These are phyloP conservation scores for Eupithecia vulgata DNA, from an alignment of 2,888 invertebrate genomes.

Conservation along the genomic window DNA sequence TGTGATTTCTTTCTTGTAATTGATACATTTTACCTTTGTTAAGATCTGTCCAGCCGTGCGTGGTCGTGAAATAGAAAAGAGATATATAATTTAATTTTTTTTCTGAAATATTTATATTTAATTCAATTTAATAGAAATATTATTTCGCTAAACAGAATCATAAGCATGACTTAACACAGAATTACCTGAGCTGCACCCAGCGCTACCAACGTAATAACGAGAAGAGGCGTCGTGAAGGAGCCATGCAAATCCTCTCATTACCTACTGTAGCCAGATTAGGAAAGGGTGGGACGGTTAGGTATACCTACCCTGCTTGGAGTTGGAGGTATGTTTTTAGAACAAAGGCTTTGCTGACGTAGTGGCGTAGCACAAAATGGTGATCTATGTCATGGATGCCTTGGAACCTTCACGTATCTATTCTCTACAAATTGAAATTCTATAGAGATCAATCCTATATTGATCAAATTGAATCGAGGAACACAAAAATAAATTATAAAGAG, in stretches of 20 bases:
- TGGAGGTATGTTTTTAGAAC: neutral
- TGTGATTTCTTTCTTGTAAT: no score
- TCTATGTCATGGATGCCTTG: neutral
- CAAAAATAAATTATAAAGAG: no score
- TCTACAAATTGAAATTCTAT: no score
- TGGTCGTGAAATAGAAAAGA: neutral
- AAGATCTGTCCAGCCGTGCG: no score
- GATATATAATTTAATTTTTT: neutral
- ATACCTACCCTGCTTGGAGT: neutral
- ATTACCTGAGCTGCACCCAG: conserved; percentile 12
- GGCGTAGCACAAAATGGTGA: neutral
- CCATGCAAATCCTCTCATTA: conserved; percentile 33
- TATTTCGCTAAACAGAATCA: conserved; percentile 8
- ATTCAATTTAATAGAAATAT: neutral
- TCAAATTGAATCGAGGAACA: no score
- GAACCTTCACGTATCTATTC: neutral
- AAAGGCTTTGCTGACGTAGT: neutral
- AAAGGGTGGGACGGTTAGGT: conserved; percentile 9
- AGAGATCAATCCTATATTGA: no score
- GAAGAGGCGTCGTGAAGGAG: conserved; percentile 5
- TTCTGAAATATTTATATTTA: neutral
- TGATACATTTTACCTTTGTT: no score
- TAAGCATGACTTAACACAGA: conserved; percentile 18
- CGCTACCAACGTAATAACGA: conserved; percentile 32
- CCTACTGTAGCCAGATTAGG: conserved; percentile 17